Evolutionary conservation across 2,888 invertebrate species (phyloP).

Genomic region (Lottia gigantea): DNA sequence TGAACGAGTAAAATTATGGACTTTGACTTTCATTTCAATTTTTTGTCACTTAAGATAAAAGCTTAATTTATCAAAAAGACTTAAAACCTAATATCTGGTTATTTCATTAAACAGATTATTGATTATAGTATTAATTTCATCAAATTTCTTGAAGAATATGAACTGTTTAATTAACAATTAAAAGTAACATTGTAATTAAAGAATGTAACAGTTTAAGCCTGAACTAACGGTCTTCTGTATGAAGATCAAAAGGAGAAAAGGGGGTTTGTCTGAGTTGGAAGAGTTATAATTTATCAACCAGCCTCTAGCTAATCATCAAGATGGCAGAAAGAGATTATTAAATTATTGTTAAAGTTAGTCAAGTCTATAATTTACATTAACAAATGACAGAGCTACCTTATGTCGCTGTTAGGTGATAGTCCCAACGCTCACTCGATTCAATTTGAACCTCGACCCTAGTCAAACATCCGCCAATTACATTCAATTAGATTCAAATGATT

Average conservation of each 20-base stretch:
- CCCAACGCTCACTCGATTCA: slow-evolving; percentile 31
- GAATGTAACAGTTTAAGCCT: background rate
- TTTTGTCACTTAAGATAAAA: too few relatives aligned
- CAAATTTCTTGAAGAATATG: too few relatives aligned
- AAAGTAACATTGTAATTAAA: background rate
- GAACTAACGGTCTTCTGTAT: background rate
- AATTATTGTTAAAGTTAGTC: slow-evolving; percentile 50
- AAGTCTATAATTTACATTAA: slow-evolving; percentile 40
- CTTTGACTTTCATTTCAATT: too few relatives aligned
- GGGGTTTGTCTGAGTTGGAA: background rate
- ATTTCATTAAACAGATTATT: too few relatives aligned
- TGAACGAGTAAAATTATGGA: too few relatives aligned
- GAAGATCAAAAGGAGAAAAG: too few relatives aligned
- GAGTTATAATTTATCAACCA: background rate
- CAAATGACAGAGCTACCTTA: slow-evolving; percentile 32
- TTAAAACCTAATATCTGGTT: too few relatives aligned
- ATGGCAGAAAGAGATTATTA: slow-evolving; percentile 37
- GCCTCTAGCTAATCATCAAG: background rate
- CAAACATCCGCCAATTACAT: slow-evolving; percentile 35
- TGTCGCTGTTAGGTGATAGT: slow-evolving; percentile 34
- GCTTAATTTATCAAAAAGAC: too few relatives aligned
- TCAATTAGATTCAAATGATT: slow-evolving; percentile 53
- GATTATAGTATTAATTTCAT: too few relatives aligned
- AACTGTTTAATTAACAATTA: too few relatives aligned
- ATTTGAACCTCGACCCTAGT: slow-evolving; percentile 16